Evolutionary conservation across 2,797 vertebrate species (phyloP).

Genomic region (Cirrhinus mrigala): DNA sequence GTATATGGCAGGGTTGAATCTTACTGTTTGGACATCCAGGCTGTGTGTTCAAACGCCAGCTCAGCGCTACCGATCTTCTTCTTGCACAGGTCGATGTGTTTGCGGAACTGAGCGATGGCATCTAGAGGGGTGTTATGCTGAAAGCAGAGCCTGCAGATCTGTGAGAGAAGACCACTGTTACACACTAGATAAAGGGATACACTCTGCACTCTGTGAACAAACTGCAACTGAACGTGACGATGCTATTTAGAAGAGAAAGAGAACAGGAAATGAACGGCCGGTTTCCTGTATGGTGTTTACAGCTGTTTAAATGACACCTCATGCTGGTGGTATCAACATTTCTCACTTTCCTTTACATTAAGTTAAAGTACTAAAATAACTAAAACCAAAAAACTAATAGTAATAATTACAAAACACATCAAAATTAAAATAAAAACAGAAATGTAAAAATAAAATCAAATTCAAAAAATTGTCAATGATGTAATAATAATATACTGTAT

Average conservation of each 20-base stretch:
- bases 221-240: background rate
- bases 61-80: conserved; percentile 97
- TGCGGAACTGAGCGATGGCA: conserved; percentile 96
- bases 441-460: no score
- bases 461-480: no score
- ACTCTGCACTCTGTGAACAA: background rate
- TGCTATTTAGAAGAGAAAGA: conserved; percentile 23
- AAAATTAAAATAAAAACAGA: no score
- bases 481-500: no score
- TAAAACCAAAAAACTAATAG: background rate
- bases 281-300: conserved; percentile 14
- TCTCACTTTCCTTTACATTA: background rate
- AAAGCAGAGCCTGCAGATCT: conserved; percentile 98
- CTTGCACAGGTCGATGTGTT: conserved; percentile 96
- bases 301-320: conserved; percentile 8
- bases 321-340: background rate
- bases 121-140: conserved; percentile 97
- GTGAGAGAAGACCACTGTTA: conserved; percentile 17
- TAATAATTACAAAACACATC: background rate
- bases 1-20: conserved; percentile 53
- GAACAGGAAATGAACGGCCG: conserved; percentile 17
- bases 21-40: conserved; percentile 99
- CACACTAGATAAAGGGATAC: background rate
- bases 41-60: conserved; percentile 92
- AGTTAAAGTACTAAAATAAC: background rate